Evolutionary conservation across 2,888 invertebrate genomes (phyloP).

Genomic region (Caenorhabditis sp.): DNA sequence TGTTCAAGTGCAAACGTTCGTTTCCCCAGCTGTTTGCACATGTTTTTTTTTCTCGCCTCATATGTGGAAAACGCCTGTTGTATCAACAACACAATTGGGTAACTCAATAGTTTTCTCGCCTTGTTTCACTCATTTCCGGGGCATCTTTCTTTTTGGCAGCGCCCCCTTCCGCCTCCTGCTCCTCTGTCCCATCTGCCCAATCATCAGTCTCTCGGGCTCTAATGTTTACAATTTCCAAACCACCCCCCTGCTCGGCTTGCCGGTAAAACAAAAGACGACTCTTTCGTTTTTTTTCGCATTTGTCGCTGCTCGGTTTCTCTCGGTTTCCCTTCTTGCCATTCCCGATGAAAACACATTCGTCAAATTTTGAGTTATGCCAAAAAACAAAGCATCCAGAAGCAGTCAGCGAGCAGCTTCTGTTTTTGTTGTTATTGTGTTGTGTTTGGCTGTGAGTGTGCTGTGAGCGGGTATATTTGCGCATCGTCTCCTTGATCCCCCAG

Average conservation of each 20-base stretch:
- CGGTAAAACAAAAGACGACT: slow-evolving; percentile 6
- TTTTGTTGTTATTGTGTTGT: slow-evolving; percentile 45
- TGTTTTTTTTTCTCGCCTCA: too few species aligned
- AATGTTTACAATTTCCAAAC: slow-evolving; percentile 50
- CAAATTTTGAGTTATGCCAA: slow-evolving; percentile 42
- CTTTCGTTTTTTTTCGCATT: neutral
- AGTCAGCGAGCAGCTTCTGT: too few species aligned
- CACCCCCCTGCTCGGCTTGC: neutral
- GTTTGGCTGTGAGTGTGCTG: neutral
- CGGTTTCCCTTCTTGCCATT: neutral
- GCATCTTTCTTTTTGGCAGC: slow-evolving; percentile 31
- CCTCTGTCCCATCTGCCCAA: too few species aligned
- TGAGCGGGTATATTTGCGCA: slow-evolving; percentile 27
- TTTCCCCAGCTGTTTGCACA: too few species aligned
- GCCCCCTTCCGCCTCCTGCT: too few species aligned
- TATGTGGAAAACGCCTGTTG: neutral
- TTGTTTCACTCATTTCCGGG: slow-evolving; percentile 45
- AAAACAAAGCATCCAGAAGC: slow-evolving; percentile 3
- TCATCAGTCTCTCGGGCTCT: slow-evolving; percentile 3
- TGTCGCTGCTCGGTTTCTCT: too few species aligned
- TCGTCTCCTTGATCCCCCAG: slow-evolving; percentile 40
- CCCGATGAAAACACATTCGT: slow-evolving; percentile 45
- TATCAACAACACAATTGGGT: neutral
- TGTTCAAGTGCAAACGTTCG: too few species aligned
- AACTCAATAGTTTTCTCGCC: slow-evolving; percentile 23